Conservation (phyloP, 2,797 vertebrate genomes). For the Aotus griseimembra region DNA sequence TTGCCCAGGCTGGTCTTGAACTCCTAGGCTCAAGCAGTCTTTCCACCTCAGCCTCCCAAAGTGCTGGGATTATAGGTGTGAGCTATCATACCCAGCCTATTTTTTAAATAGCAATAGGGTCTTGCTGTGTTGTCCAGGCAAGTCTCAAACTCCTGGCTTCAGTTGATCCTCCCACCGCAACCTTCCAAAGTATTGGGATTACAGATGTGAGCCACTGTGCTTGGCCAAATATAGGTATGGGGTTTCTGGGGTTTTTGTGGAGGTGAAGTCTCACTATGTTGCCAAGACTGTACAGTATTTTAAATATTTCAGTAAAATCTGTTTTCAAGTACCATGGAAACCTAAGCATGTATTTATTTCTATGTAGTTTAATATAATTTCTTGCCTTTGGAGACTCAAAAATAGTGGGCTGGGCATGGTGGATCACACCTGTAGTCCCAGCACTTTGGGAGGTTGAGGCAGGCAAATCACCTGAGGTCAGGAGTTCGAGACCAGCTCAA, state of each 20-base stretch:
- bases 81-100: not conserved
- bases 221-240: not conserved
- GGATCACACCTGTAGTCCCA: too few relatives aligned
- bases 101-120: not conserved
- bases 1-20: not conserved
- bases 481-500: too few relatives aligned
- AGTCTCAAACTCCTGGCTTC: not conserved
- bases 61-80: not conserved
- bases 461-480: too few relatives aligned
- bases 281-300: not conserved
- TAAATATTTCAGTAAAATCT: conserved; percentile 32
- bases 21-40: not conserved
- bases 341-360: not conserved
- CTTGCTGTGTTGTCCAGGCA: not conserved
- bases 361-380: not conserved
- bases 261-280: not conserved
- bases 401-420: not conserved
- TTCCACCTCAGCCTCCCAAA: not conserved
- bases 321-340: not conserved
- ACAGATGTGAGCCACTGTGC: not conserved
- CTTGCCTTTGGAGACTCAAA: conserved; percentile 9
- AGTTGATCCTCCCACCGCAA: not conserved
- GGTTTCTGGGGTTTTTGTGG: not conserved
- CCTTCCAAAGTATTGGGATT: not conserved
- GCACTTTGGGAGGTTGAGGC: too few relatives aligned